Percentiles rank a stretch among this genome's conserved stretches.
Conservation (phyloP, 64 coral and sea anemone species). For the Stichodactyla mertensii region DNA sequence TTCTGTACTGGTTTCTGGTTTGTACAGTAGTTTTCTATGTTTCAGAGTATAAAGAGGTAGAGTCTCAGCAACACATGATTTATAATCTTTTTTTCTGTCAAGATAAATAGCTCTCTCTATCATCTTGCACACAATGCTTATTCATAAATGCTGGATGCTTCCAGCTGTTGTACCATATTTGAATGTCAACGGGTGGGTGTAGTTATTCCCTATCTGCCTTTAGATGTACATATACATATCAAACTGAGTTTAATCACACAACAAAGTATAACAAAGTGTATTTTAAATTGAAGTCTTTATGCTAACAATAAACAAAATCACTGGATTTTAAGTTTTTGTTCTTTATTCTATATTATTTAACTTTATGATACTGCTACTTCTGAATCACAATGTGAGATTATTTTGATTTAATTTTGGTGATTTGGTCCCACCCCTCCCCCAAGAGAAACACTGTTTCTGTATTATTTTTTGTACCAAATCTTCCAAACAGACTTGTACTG, state of each 20-base stretch:
- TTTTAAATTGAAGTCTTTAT: not conserved
- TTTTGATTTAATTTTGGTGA: too few relatives aligned
- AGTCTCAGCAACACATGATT: too few relatives aligned
- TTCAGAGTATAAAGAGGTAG: too few relatives aligned
- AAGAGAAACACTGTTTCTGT: too few relatives aligned
- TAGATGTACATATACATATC: not conserved
- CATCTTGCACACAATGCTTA: too few relatives aligned
- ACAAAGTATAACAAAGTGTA: not conserved
- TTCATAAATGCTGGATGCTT: not conserved
- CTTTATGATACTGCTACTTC: not conserved
- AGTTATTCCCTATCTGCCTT: slow-evolving; percentile 5
- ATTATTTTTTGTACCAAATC: too few relatives aligned
- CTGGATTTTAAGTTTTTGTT: not conserved
- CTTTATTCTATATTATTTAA: not conserved
- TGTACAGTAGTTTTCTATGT: too few relatives aligned
- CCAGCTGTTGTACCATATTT: not conserved
- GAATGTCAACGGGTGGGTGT: not conserved
- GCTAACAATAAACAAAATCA: not conserved
- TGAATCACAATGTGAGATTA: not conserved
- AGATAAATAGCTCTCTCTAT: too few relatives aligned
- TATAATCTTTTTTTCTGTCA: too few relatives aligned
- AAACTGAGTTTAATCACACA: not conserved
- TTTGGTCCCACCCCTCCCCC: too few relatives aligned
- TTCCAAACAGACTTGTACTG: too few relatives aligned
- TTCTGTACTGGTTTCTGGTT: too few relatives aligned